Evolutionary conservation across 1,140 invertebrate genomes (phyloP), one percentile per base, ranked within the genome.

Genomic region (Solenopsis invicta): DNA sequence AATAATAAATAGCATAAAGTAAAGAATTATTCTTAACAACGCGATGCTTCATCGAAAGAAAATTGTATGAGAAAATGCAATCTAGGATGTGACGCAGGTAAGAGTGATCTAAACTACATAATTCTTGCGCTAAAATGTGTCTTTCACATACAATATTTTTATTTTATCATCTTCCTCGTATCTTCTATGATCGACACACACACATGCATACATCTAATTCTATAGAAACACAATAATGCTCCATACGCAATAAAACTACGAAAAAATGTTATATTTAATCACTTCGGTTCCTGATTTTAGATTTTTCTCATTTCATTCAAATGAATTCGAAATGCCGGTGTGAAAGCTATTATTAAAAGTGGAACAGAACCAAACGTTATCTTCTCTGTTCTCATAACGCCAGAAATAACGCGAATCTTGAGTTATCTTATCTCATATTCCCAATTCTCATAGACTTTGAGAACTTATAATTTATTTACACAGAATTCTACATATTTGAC

Each of bases 61-160:
- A 82, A 82, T 72, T 72, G n/a, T 41, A 72, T 12, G 24, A 72
- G 21, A 45, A 72, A 72, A 59, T 81, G 78, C 66, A 71, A 81
- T 71, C 18, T 80, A 80, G 16, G 9, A 69, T 80, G 45, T 69
- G 48, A 69, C 13, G 13, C 50, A 54, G 12, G 16, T 81, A 71
- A 81, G 16, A 24, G 12, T 71, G 18, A 64, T 18, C 10, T 64
- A 64, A 77, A 77, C 12, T 64, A 54, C 21, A 13, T 48, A n/a
- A 64, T 50, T 64, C 29, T 13, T 18, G n/a, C 13, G 18, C 21
- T 59, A 45, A 59, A 71, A 18, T 24, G 34, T 50, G n/a, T 37
- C 18, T 45, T 34, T 64, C 6, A 29, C 10, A 41, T 29, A 13
- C 18, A 13, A 67, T 12, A 77, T 48, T 78, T 78, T 21, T 50